Conservation (phyloP, 2,888 invertebrate species). For the Callosobruchus maculatus region DNA sequence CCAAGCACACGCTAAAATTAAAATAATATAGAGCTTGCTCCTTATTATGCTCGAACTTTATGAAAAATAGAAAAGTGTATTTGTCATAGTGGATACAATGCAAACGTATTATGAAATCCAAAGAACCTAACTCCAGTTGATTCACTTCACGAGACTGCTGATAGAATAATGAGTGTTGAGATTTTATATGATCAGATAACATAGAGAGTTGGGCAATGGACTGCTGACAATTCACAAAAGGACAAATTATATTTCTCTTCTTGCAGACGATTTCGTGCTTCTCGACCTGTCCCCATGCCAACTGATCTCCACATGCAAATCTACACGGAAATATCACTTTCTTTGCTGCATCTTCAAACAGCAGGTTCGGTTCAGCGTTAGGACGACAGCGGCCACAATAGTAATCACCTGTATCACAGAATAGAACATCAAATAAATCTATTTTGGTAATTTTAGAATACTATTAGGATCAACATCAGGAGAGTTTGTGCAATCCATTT, state of each 20-base stretch:
- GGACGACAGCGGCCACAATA: neutral
- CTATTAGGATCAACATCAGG: too few species aligned
- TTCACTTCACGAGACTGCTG: neutral
- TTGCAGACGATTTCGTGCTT: neutral
- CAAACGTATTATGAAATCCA: neutral
- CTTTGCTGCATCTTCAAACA: neutral
- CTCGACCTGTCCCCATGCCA: neutral
- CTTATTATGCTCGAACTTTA: neutral
- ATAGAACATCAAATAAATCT: too few species aligned
- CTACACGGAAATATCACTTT: neutral
- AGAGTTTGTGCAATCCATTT: too few species aligned
- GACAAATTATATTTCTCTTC: neutral
- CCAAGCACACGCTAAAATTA: neutral
- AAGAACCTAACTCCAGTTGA: neutral
- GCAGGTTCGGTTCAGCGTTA: neutral
- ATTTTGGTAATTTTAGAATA: too few species aligned
- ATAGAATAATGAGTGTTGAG: neutral
- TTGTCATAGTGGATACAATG: neutral
- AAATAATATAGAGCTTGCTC: neutral
- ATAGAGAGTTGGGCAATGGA: neutral
- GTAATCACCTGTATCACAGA: neutral
- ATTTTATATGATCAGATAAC: neutral
- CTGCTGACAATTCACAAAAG: neutral
- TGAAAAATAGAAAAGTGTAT: neutral
- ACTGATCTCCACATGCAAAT: neutral